Evolutionary conservation across 2,888 invertebrate genomes (phyloP), one percentile per base, ranked within the genome.

Genomic region (Noctua pronuba): DNA sequence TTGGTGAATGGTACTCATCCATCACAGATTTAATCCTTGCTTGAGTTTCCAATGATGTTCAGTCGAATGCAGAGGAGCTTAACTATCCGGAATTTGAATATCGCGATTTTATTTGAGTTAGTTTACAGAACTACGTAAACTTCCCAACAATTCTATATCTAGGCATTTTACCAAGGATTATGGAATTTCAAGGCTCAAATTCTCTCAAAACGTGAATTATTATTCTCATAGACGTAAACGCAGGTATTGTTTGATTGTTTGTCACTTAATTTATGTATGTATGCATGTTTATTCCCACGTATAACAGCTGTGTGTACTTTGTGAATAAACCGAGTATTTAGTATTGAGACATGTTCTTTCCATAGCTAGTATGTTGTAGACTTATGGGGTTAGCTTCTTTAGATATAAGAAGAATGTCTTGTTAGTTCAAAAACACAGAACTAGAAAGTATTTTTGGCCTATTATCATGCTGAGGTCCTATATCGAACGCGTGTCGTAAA

Each of bases 231-330:
- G 66, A 69, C 49, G 76, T 83, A 68, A 74, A 85, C 71, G 79
- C 73, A 77, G 31, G 75, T 86, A 88, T 87, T 88, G 88, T 86
- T 69, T 76, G 75, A 85, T 86, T 85, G 86, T 83, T 88, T 84
- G 87, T 86, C 82, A 67, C 72, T 62, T 85, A 88, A 85, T 86
- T 71, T 83, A 83, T 86, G 79, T 85, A 83, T 70, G 46, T 75
- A 75, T 82, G 74, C 77, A 60, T 82, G 68, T 68, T 73, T 83
- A 77, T 88, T 88, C 88, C 85, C 88, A 88, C 88, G 88, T 83
- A 24, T 2, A 75, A 69, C 88, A 86, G 82, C 83, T 88, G 86
- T 82, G 67, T 78, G n/a, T 77, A 80, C 73, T 73, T 80, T 84
- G 69, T 78, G 75, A 67, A 78, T 80, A 79, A 64, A 76, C 72